Conservation (phyloP, 1,140 invertebrate genomes). For the Anthonomus grandis region DNA sequence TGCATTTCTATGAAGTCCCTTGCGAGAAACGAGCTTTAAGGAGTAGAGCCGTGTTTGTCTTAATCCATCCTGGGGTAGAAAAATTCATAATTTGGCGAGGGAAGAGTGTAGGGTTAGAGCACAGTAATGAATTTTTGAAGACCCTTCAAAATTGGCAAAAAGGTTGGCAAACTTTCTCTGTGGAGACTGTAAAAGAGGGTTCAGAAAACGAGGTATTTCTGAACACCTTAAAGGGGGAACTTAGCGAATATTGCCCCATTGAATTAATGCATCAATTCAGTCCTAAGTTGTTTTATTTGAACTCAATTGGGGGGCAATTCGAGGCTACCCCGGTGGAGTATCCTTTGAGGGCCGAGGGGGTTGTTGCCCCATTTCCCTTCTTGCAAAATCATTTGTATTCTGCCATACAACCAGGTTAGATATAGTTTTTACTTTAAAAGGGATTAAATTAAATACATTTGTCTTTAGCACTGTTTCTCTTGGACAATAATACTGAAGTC, state of each 20-base stretch:
- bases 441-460: neutral
- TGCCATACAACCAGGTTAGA: conserved; percentile 31
- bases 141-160: neutral
- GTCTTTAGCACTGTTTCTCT: conserved; percentile 30
- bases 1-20: conserved; percentile 34
- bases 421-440: neutral
- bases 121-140: conserved; percentile 6
- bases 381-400: conserved; percentile 33
- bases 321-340: conserved; percentile 31
- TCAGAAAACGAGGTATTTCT: conserved; percentile 20
- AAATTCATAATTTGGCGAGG: conserved; percentile 28
- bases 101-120: neutral
- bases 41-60: conserved; percentile 28
- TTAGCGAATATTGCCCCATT: conserved; percentile 13
- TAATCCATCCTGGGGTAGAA: conserved; percentile 20
- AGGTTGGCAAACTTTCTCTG: conserved; percentile 14
- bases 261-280: conserved; percentile 15
- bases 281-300: conserved; percentile 34
- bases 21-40: conserved; percentile 25
- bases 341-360: conserved; percentile 17
- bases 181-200: conserved; percentile 16
- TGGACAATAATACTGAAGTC: conserved; percentile 32
- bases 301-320: conserved; percentile 30
- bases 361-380: conserved; percentile 31
- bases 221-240: conserved; percentile 6